Percentiles rank a stretch among this genome's conserved stretches.
Conservation (phyloP, 2,113 vertebrate genomes). For the Erythrolamprus reginae region DNA sequence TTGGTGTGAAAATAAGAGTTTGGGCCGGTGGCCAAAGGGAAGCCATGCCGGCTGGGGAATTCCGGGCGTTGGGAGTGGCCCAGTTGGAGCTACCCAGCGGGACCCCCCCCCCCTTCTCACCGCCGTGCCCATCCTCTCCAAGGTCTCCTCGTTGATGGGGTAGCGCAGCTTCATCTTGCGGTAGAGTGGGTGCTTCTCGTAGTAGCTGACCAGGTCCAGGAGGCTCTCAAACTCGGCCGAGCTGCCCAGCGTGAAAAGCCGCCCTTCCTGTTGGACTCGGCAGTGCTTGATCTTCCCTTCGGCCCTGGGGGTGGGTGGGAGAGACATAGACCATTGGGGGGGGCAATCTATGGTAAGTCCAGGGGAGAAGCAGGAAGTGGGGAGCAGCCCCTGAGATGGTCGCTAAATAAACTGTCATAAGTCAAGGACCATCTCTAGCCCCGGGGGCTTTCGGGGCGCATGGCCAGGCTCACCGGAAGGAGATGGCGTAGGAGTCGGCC, state of each 20-base stretch:
- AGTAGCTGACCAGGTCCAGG: conserved; percentile 82
- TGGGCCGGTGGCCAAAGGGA: no score
- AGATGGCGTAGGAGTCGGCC: conserved; percentile 80
- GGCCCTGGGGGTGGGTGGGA: conserved; percentile 58
- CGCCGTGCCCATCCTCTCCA: conserved; percentile 84
- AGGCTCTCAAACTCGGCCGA: conserved; percentile 84
- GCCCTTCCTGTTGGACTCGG: conserved; percentile 82
- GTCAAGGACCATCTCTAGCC: no score
- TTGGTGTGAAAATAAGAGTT: background rate
- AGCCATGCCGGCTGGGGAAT: background rate
- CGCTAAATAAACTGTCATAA: background rate
- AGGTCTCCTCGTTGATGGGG: conserved; percentile 83
- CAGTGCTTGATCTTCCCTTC: conserved; percentile 90
- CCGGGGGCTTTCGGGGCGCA: background rate
- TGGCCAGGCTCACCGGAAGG: conserved; percentile 73
- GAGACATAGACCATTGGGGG: background rate
- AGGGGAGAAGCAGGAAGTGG: no score
- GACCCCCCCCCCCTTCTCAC: conserved; percentile 65
- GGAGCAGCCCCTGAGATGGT: rapidly evolving
- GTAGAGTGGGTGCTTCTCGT: conserved; percentile 82
- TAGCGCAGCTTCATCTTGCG: conserved; percentile 86
- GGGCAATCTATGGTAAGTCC: no score
- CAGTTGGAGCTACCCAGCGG: background rate
- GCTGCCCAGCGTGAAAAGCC: conserved; percentile 84
- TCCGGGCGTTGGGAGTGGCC: background rate